Evolutionary conservation across 2,888 invertebrate genomes (phyloP).

Genomic region (Perizoma flavofasciatum): DNA sequence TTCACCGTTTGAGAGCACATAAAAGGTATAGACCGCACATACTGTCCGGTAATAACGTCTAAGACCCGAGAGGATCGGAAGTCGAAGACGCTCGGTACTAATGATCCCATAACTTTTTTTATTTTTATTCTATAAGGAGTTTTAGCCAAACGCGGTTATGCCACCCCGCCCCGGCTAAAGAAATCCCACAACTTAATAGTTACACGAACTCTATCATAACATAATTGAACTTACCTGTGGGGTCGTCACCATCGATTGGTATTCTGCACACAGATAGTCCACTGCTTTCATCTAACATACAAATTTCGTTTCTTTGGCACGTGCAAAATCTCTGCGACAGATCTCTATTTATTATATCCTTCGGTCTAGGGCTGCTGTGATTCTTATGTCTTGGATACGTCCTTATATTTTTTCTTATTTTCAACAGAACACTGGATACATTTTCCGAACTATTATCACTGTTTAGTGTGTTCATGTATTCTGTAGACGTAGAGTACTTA

Average conservation of each 20-base stretch:
- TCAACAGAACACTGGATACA: conserved; percentile 60
- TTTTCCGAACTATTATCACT: conserved; percentile 54
- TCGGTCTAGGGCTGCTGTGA: conserved; percentile 55
- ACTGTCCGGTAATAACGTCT: too few relatives aligned
- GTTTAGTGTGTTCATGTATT: conserved; percentile 42
- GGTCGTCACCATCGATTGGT: conserved; percentile 81
- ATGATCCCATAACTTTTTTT: too few relatives aligned
- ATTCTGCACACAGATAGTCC: conserved; percentile 83
- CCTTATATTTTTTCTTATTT: conserved; percentile 75
- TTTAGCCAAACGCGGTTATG: too few relatives aligned
- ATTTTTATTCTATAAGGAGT: too few relatives aligned
- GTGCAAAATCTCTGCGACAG: conserved; percentile 74
- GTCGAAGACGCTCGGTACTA: too few relatives aligned
- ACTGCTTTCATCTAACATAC: conserved; percentile 85
- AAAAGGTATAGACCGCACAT: too few relatives aligned
- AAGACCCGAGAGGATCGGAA: too few relatives aligned
- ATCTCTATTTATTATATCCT: conserved; percentile 69
- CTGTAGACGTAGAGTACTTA: conserved; percentile 51
- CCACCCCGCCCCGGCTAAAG: too few relatives aligned
- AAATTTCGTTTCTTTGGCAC: conserved; percentile 84
- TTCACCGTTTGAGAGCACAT: too few relatives aligned
- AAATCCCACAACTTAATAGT: too few relatives aligned
- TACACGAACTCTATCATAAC: too few relatives aligned
- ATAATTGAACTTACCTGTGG: conserved; percentile 73
- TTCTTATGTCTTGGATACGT: conserved; percentile 68